Evolutionary conservation across 92 coral and sea anemone species (phyloP), one percentile per base, ranked within the genome.

Genomic region (Desmophyllum pertusum): DNA sequence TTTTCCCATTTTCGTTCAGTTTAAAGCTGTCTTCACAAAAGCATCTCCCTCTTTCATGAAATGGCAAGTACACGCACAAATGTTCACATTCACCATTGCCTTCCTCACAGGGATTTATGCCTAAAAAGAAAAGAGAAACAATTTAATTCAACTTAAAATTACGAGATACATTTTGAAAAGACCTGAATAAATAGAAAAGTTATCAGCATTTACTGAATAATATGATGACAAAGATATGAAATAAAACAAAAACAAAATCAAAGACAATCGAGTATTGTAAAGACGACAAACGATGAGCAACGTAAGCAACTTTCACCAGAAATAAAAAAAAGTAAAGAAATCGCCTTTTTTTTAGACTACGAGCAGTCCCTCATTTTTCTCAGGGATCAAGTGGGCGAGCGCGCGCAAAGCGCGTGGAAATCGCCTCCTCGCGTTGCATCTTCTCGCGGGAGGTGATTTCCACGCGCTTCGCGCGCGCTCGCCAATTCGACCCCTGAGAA

Each of bases 71-170:
- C 10, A 77, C 6, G 38, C 83, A 79, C 27, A 79, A 21, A 30
- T 79, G 36, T 2, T 48, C 83, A 30, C 83, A 79, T 19, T 19
- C 63, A 4, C 75, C 83, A 48, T 79, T 79, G 29, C 30, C 36
- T 42, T 65, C 27, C 6, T 63, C 61, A 31, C 83, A 79, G 13
- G 63, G 30, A 66, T 79, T 27, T 38, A 31, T 23, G 8, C 42
- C 75, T 79, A 43, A 15, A 21, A 45, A 19, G 1, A 10, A 64
- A 79, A 29, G n/a, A 36, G 36, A 57, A 53, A 10, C 5, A 72
- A 45, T 23, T 11, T 23, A 9, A 14, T 69, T 17, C 30, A 40
- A 23, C 74, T 21, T 4, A 37, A 6, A 8, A 37, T 37, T 19
- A 37, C 18, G 43, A n/a, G 67, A 27, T 2, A 6, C 30, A 62